Conservation (phyloP, 2,888 invertebrate species). For the Microplitis manilae region DNA sequence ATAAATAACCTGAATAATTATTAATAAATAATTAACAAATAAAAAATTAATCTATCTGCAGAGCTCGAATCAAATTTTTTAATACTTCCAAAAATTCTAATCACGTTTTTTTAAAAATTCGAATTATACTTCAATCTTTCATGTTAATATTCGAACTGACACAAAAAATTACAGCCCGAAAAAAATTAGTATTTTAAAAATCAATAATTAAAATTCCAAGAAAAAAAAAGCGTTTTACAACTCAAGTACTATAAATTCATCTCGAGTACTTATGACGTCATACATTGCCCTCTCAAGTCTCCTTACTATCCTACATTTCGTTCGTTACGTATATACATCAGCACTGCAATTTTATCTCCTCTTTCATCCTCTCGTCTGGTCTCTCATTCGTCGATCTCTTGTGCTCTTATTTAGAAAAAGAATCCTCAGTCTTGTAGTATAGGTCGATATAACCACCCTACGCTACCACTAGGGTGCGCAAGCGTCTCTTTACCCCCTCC, state of each 20-base stretch:
- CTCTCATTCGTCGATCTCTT: conserved; percentile 37
- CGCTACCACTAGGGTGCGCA: conserved; percentile 44
- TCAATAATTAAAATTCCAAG: too few relatives aligned
- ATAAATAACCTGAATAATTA: conserved; percentile 8
- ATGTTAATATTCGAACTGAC: too few relatives aligned
- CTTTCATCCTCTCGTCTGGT: conserved; percentile 31
- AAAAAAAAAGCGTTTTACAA: too few relatives aligned
- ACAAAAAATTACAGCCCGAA: too few relatives aligned
- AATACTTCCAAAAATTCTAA: too few relatives aligned
- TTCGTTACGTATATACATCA: conserved; percentile 28
- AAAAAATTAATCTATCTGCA: too few relatives aligned
- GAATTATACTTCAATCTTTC: too few relatives aligned
- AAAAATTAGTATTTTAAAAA: too few relatives aligned
- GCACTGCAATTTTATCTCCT: conserved; percentile 27
- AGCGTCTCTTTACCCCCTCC: conserved; percentile 29
- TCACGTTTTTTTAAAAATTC: too few relatives aligned
- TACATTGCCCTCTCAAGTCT: conserved; percentile 37
- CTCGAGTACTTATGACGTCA: conserved; percentile 48
- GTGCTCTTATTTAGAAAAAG: conserved; percentile 52
- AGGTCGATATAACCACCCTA: conserved; percentile 64
- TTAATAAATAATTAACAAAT: background rate
- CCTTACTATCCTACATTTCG: conserved; percentile 41
- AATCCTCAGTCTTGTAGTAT: conserved; percentile 60
- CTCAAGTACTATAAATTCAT: background rate
- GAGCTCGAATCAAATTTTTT: too few relatives aligned